Percentiles rank a stretch among this genome's conserved stretches.
These are phyloP conservation scores for Sinonovacula constricta DNA, from an alignment of 1,140 invertebrate genomes.

Conservation along the genomic window DNA sequence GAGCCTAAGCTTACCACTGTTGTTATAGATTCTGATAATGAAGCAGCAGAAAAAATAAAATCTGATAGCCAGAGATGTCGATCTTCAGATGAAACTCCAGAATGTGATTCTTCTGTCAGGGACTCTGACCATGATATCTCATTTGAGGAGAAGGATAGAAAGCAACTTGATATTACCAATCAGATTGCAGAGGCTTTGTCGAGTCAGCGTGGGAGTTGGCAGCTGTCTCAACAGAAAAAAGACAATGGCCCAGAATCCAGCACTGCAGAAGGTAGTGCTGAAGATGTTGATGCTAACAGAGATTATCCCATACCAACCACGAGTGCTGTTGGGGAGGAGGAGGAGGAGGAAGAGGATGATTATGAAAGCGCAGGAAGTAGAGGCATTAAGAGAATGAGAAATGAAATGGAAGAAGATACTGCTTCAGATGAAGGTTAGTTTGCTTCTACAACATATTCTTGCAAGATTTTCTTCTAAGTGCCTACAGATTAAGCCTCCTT, in stretches of 20 bases:
- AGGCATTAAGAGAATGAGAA: neutral
- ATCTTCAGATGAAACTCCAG: neutral
- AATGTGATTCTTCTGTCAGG: neutral
- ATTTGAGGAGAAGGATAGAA: constrained; percentile 12
- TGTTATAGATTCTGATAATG: neutral
- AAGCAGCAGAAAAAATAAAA: neutral
- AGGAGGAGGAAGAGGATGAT: neutral
- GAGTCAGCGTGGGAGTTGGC: constrained; percentile 40
- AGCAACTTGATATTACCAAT: constrained; percentile 23
- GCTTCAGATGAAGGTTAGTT: neutral
- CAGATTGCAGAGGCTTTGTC: constrained; percentile 45
- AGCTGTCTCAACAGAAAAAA: constrained; percentile 35
- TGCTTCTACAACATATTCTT: neutral
- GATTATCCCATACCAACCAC: neutral
- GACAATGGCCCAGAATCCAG: neutral
- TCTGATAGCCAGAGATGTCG: neutral
- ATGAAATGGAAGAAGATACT: neutral
- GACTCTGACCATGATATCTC: neutral
- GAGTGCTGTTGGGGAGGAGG: neutral
- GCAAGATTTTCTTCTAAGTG: too few relatives aligned
- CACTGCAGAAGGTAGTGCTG: neutral
- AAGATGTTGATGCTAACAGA: neutral
- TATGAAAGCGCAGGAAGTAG: neutral
- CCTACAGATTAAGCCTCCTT: too few relatives aligned
- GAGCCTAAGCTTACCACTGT: neutral